These are phyloP conservation scores for Sitta europaea DNA, from an alignment of 2,113 vertebrate genomes.

Conservation along the genomic window DNA sequence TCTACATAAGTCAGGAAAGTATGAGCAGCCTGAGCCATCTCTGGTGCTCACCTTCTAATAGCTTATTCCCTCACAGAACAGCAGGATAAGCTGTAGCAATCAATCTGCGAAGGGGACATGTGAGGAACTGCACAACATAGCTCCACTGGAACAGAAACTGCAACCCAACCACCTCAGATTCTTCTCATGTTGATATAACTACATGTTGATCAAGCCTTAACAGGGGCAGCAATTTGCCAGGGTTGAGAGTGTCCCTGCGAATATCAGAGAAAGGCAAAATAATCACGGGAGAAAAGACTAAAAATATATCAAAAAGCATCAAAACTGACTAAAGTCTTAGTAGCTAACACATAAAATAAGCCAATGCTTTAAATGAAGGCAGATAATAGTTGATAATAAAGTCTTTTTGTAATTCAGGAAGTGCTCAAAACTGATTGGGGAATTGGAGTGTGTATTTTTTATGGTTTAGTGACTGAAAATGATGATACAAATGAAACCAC, in stretches of 20 bases:
- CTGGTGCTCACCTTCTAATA: neutral
- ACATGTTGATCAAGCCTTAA: neutral
- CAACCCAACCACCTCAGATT: neutral
- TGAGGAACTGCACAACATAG: rapidly evolving
- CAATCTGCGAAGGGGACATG: neutral
- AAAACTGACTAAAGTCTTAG: neutral
- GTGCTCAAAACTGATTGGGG: neutral
- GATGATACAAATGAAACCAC: conserved; percentile 24
- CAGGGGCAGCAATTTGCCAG: neutral
- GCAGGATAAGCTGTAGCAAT: neutral
- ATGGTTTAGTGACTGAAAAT: conserved; percentile 39
- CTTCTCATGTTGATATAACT: neutral
- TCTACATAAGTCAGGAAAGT: neutral
- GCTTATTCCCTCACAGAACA: neutral
- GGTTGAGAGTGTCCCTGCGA: neutral
- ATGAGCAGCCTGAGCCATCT: neutral
- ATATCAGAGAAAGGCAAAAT: neutral
- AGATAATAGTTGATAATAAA: neutral
- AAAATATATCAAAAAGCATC: neutral
- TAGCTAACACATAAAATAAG: neutral
- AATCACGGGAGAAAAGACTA: neutral
- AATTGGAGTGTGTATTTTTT: conserved; percentile 17
- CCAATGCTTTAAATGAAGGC: neutral
- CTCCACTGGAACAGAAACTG: neutral
- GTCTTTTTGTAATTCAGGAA: neutral